These are phyloP conservation scores for Marmota monax DNA, from an alignment of 2,113 vertebrate genomes.

Conservation along the genomic window DNA sequence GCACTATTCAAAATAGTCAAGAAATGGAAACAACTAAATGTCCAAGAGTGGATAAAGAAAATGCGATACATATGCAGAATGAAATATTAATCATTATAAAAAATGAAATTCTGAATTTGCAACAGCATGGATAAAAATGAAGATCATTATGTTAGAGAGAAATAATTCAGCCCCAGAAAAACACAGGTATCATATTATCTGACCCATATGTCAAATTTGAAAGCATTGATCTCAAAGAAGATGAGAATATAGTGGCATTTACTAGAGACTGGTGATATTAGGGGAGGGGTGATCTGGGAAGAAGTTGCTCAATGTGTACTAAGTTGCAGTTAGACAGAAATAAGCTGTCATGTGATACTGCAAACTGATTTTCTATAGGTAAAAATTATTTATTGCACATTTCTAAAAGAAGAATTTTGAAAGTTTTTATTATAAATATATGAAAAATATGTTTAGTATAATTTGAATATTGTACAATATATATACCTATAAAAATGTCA, in stretches of 20 bases:
- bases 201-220: background rate
- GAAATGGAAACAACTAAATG: background rate
- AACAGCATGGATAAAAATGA: background rate
- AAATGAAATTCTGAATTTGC: background rate
- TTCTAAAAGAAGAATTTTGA: background rate
- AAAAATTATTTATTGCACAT: background rate
- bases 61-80: background rate
- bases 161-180: background rate
- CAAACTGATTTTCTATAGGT: no score
- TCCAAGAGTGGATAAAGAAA: background rate
- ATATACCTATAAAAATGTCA: background rate
- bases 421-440: background rate
- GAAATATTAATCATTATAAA: background rate
- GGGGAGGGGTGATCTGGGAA: rapidly evolving
- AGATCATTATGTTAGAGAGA: background rate
- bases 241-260: background rate
- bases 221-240: background rate
- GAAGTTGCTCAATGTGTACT: no score
- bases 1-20: background rate
- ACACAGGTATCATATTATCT: background rate
- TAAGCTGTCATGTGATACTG: background rate
- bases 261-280: background rate
- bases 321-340: background rate
- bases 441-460: background rate
- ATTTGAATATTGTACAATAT: background rate